phyloP scores from a whole-genome alignment of 2,888 invertebrate genomes.

The Automeris io region DNA sequence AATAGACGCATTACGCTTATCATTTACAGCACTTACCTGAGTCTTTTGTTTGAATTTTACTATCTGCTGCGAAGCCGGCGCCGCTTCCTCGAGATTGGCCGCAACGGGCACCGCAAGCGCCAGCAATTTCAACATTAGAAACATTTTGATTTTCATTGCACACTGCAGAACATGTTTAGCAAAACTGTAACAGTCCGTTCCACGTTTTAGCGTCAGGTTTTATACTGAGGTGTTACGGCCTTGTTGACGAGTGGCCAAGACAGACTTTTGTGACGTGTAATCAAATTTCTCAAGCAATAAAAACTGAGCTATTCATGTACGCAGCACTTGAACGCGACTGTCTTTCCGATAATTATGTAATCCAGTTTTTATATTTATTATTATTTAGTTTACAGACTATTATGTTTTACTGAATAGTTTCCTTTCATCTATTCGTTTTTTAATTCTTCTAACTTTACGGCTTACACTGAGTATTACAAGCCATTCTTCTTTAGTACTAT shows the following conservation, averaged over 20 bases:
- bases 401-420: too few relatives aligned
- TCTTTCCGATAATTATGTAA: slow-evolving; percentile 8
- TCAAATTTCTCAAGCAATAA: slow-evolving; percentile 14
- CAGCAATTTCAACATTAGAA: slow-evolving; percentile 11
- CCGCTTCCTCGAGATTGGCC: slow-evolving; percentile 24
- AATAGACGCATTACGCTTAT: too few relatives aligned
- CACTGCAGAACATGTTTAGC: slow-evolving; percentile 8
- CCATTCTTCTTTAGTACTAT: too few relatives aligned
- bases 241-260: slow-evolving; percentile 13
- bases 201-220: slow-evolving; percentile 9
- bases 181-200: slow-evolving; percentile 16
- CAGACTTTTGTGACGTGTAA: slow-evolving; percentile 12
- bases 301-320: slow-evolving; percentile 10
- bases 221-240: slow-evolving; percentile 12
- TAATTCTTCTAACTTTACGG: too few relatives aligned
- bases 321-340: slow-evolving; percentile 5
- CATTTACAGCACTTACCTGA: slow-evolving; percentile 36
- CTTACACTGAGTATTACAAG: too few relatives aligned
- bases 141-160: slow-evolving; percentile 9
- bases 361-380: background rate
- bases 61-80: slow-evolving; percentile 40
- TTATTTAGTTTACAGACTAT: too few relatives aligned
- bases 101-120: slow-evolving; percentile 12
- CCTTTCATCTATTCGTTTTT: too few relatives aligned
- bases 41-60: slow-evolving; percentile 39